Evolutionary conservation across 1,140 invertebrate genomes (phyloP).

Genomic region (Nixonia krombeini): DNA sequence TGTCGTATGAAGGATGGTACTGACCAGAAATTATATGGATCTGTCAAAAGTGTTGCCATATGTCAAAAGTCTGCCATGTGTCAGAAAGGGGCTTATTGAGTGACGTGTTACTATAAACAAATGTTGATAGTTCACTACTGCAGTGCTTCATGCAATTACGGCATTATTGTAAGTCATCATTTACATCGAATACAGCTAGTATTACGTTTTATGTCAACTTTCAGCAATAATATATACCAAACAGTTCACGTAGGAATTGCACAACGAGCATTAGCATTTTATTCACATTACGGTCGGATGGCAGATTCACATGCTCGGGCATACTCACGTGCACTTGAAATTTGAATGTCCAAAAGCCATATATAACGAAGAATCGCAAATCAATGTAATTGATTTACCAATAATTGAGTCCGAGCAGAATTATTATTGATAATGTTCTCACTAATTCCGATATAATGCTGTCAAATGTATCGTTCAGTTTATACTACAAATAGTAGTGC

Average conservation of each 20-base stretch:
- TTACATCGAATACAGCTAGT: constrained; percentile 8
- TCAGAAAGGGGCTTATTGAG: no score
- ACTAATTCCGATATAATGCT: constrained; percentile 23
- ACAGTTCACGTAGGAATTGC: constrained; percentile 26
- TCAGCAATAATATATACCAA: constrained; percentile 31
- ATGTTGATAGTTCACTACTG: no score
- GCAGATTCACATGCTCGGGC: constrained; percentile 36
- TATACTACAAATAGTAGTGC: neutral
- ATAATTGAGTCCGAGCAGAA: constrained; percentile 34
- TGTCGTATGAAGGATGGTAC: no score
- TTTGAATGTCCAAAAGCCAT: constrained; percentile 37
- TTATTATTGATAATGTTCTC: constrained; percentile 37
- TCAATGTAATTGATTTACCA: constrained; percentile 38
- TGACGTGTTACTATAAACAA: no score
- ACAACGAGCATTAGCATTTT: constrained; percentile 34
- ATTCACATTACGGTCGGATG: constrained; percentile 32
- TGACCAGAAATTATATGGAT: no score
- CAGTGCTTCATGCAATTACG: no score
- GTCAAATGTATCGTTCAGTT: constrained; percentile 27
- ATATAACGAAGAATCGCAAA: constrained; percentile 40
- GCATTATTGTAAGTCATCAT: constrained; percentile 2
- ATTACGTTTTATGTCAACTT: constrained; percentile 22
- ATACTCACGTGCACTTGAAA: constrained; percentile 38
- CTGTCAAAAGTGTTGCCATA: no score
- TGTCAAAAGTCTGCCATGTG: no score